Conservation (phyloP, 2,888 invertebrate genomes). For the Poecilobothrus nobilitatus region DNA sequence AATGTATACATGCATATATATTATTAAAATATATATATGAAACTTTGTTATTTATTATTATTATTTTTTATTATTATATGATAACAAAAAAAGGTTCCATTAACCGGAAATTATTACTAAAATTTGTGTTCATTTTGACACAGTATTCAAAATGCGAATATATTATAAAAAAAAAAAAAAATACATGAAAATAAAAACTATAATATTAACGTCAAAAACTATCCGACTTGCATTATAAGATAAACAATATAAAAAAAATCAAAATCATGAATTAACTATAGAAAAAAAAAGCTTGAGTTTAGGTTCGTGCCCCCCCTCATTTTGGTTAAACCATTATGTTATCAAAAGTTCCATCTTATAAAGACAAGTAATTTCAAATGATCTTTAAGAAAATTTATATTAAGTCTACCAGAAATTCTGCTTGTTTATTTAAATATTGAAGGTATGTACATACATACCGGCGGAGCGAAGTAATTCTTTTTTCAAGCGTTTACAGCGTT, state of each 20-base stretch:
- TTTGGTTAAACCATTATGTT: background rate
- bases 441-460: too few species aligned
- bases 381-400: background rate
- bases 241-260: background rate
- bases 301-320: background rate
- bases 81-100: background rate
- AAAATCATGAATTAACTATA: background rate
- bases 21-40: too few species aligned
- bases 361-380: background rate
- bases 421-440: too few species aligned
- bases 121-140: conserved; percentile 1
- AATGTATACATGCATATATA: too few species aligned
- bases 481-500: too few species aligned
- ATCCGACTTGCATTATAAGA: background rate
- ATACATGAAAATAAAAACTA: background rate
- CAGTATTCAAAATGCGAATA: background rate
- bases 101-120: conserved; percentile 11
- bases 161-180: background rate
- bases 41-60: background rate
- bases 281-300: background rate
- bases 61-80: background rate
- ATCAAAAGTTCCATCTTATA: background rate
- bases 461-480: too few species aligned
- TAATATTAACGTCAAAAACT: background rate
- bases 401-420: too few species aligned